phyloP scores from a whole-genome alignment of 2,113 vertebrate species.

The Brachypteracias leptosomus region DNA sequence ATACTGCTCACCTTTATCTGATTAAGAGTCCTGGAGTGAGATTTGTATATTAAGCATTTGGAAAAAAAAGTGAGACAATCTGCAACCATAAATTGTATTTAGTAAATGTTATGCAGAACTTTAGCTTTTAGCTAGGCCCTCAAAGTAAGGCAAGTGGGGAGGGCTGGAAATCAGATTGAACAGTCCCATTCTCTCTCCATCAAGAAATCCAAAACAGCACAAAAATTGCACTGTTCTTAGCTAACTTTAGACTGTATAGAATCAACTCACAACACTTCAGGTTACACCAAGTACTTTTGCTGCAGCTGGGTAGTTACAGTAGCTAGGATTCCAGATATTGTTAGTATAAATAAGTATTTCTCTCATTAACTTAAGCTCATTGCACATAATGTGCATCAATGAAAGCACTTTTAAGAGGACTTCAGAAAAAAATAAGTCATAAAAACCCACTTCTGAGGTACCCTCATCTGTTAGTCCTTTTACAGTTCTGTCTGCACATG shows the following conservation, averaged over 20 bases:
- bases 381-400: not conserved
- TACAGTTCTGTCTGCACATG: not conserved
- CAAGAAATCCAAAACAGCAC: not conserved
- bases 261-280: not conserved
- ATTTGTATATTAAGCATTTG: not conserved
- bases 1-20: not conserved
- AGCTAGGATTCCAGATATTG: not conserved
- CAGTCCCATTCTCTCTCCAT: not conserved
- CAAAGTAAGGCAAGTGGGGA: not conserved
- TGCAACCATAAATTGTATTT: not conserved
- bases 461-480: not conserved
- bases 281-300: not conserved
- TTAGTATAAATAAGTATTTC: not conserved
- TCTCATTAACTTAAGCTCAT: not conserved
- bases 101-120: not conserved
- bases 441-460: not conserved
- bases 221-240: not conserved
- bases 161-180: not conserved
- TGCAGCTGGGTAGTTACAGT: not conserved
- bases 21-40: not conserved
- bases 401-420: not conserved
- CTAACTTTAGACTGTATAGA: not conserved
- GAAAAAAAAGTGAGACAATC: not conserved
- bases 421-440: not conserved
- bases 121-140: not conserved